Conservation (phyloP, 2,888 invertebrate genomes). For the Trissolcus japonicus region DNA sequence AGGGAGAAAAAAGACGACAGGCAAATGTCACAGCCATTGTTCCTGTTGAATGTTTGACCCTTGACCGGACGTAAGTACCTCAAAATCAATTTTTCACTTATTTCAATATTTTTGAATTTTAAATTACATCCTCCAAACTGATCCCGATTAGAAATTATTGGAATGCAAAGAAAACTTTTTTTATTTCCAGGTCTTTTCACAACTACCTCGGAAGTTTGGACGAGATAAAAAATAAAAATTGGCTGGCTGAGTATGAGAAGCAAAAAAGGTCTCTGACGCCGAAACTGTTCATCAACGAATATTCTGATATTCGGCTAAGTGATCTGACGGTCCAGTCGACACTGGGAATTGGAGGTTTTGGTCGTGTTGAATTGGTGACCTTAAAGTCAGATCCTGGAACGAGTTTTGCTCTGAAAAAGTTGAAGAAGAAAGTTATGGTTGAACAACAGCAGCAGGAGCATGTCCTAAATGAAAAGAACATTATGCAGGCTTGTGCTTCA, state of each 20-base stretch:
- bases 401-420: conserved; percentile 82
- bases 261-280: conserved; percentile 70
- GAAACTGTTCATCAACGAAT: conserved; percentile 77
- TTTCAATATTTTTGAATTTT: no score
- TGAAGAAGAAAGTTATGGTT: conserved; percentile 83
- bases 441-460: conserved; percentile 84
- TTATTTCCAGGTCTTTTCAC: conserved; percentile 82
- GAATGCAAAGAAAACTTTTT: no score
- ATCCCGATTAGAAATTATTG: no score
- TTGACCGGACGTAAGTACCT: conserved; percentile 84
- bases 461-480: conserved; percentile 82
- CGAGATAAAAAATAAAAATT: conserved; percentile 80
- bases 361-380: conserved; percentile 85
- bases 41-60: conserved; percentile 90
- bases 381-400: conserved; percentile 71
- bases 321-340: conserved; percentile 89
- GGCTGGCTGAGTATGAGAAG: conserved; percentile 71
- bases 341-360: conserved; percentile 95
- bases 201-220: conserved; percentile 89
- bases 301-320: conserved; percentile 83
- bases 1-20: conserved; percentile 80
- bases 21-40: conserved; percentile 93
- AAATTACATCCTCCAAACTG: no score
- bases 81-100: background rate
- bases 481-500: conserved; percentile 83